phyloP scores from a whole-genome alignment of 1,140 invertebrate species.

The Leptopilina clavipes region DNA sequence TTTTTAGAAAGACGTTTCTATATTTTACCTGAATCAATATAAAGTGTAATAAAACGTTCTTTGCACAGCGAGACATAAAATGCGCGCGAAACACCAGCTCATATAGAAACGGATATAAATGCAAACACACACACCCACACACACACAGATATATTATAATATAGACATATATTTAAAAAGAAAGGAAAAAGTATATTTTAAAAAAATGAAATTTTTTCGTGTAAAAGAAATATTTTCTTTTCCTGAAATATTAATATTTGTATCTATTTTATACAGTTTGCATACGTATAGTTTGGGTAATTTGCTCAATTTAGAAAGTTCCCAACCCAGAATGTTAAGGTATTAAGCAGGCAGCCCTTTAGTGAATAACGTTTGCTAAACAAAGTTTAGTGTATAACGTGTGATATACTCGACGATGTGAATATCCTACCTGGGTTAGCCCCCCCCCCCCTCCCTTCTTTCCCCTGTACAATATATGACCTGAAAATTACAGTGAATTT shows the following conservation, averaged over 20 bases:
- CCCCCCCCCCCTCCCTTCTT: no score
- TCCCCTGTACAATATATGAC: neutral
- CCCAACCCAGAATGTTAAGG: neutral
- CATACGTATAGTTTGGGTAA: neutral
- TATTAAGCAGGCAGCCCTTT: neutral
- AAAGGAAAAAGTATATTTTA: no score
- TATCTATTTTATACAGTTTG: neutral
- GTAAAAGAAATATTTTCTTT: no score
- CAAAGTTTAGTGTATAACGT: neutral
- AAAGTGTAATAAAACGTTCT: neutral
- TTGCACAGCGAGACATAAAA: neutral
- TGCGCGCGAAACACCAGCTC: neutral
- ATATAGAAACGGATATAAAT: neutral
- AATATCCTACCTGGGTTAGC: neutral
- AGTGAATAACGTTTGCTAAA: neutral
- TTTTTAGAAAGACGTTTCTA: neutral
- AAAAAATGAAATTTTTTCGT: no score
- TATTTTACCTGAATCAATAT: constrained; percentile 1
- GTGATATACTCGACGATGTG: constrained; percentile 21
- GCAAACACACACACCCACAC: no score
- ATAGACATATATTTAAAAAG: neutral
- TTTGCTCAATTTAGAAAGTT: neutral
- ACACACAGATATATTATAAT: neutral
- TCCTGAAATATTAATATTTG: constrained; percentile 3
- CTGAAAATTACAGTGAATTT: constrained; percentile 14